Base-by-base conservation (phyloP, 2,888 invertebrate genomes). In the Hymenopus coronatus region DNA sequence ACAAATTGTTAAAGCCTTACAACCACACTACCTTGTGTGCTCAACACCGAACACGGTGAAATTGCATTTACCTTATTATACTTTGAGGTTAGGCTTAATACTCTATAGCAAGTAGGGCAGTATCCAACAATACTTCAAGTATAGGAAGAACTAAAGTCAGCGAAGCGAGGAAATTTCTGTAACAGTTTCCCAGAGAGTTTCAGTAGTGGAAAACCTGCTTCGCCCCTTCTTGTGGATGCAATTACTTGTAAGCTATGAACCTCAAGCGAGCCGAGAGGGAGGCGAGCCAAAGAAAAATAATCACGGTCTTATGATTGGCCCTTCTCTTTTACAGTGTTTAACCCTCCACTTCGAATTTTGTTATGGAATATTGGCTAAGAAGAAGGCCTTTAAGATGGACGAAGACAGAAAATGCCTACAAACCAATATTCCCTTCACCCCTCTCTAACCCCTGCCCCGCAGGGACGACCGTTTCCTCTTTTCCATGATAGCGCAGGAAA, bases 271-370 rank as follows among this genome's bases (percentile, higher is more conserved):
- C 27, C 9, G 8, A n/a, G 28, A 83, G n/a, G 28, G 27, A n/a
- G 6, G 46, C 15, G 46, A 1, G 3, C 27, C 14, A 46, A 46
- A 28, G 85, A n/a, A 54, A 85, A 85, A 46, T 27, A 54, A 46
- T 85, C 54, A 85, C 40, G 54, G 85, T 27, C 46, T 40, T 85
- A 85, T 85, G 46, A 85, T 54, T 85, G 85, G 27, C 85, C 85
- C 83, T 28, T 83, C 54, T 70, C 83, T 83, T 83, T 27, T 83
- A 83, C 83, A 83, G 46, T 46, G 54, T 85, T 84, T 85, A 85
- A 15, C 46, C 46, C n/a, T 70, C 54, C 54, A 70, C 54, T 70
- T 70, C 54, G 54, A 70, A 70, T 70, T 70, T 70, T 70, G 54
- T 70, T 70, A 70, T 70, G 54, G 54, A 70, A 70, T 70, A 70